Base-by-base conservation (phyloP, 2,113 vertebrate species). In the Prionailurus viverrinus region DNA sequence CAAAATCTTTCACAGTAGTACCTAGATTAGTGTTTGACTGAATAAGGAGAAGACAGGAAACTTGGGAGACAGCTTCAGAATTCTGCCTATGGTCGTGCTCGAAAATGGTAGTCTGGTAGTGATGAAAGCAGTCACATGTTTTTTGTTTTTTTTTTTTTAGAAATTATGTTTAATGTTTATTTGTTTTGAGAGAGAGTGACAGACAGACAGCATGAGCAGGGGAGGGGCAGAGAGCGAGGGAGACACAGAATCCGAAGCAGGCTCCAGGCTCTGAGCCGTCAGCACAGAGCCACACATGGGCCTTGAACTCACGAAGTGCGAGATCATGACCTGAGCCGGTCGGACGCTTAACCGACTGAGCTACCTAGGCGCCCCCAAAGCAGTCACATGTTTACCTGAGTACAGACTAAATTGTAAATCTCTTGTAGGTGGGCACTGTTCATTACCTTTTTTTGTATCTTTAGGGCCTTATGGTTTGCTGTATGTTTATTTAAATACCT, bases 21-120 rank as follows among this genome's bases (percentile, higher is more conserved):
- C 29, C 25, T 88, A 80, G 63, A 55, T 84, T 85, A 76, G 73
- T 76, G 10, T 93, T 92, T 92, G 81, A 79, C 76, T 74, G 39
- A 94, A 71, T 97, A 86, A 53, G 48, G 15, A 78, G 41, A 82
- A 41, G 23, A 79, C 27, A 83, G 68, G 41, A 84, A 71, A 45
- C 61, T 63, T 41, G 25, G 16, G 53, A 19, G 4, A 84, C 1
- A 41, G 27, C 65, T 71, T 91, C 86, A 66, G 80, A 94, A 45
- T 92, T 82, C 33, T 96, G 13, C n/a, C 21, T 55, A 19, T 65
- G 39, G 19, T 36, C 6, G 13, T 66, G 65, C 78, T 96, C 33
- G 84, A 7, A 90, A 78, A 51, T 88, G 21, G 41, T 86, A 53
- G 16, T 82, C 14, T 23, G 10, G 51, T 27, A 45, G 51, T 81